These are phyloP conservation scores for Pyrocoelia pectoralis DNA, from an alignment of 2,888 invertebrate genomes.

Conservation along the genomic window DNA sequence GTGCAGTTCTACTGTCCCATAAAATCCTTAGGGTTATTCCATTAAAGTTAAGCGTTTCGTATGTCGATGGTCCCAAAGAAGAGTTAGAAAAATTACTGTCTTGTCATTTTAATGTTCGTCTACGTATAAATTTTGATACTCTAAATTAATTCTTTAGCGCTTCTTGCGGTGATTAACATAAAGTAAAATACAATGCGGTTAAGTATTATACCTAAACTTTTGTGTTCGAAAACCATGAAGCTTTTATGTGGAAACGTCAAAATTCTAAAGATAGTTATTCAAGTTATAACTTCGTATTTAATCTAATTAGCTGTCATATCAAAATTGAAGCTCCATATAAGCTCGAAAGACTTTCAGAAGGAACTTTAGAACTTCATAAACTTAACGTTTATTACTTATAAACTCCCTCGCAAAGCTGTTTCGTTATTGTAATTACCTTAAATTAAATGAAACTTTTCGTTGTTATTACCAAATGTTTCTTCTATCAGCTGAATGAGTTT, in stretches of 20 bases:
- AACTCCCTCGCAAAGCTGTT: background rate
- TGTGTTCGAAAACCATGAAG: background rate
- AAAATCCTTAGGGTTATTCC: too few relatives aligned
- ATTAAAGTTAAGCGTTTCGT: too few relatives aligned
- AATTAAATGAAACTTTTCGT: background rate
- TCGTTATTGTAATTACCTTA: background rate
- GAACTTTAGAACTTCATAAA: background rate
- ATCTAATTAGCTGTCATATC: background rate
- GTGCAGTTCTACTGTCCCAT: too few relatives aligned
- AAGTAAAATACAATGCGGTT: background rate
- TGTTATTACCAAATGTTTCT: too few relatives aligned
- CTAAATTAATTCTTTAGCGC: too few relatives aligned
- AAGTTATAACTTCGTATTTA: background rate
- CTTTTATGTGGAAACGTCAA: background rate
- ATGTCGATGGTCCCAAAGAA: too few relatives aligned
- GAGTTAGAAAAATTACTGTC: too few relatives aligned
- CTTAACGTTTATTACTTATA: background rate
- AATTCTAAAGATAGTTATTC: background rate
- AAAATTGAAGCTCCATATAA: background rate
- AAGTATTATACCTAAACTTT: background rate
- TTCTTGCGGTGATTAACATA: background rate
- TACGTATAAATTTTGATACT: background rate
- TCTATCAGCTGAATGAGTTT: background rate
- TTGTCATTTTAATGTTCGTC: background rate
- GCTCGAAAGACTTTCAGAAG: background rate